Evolutionary conservation across 2,797 vertebrate genomes (phyloP).

Genomic region (Erithacus rubecula): DNA sequence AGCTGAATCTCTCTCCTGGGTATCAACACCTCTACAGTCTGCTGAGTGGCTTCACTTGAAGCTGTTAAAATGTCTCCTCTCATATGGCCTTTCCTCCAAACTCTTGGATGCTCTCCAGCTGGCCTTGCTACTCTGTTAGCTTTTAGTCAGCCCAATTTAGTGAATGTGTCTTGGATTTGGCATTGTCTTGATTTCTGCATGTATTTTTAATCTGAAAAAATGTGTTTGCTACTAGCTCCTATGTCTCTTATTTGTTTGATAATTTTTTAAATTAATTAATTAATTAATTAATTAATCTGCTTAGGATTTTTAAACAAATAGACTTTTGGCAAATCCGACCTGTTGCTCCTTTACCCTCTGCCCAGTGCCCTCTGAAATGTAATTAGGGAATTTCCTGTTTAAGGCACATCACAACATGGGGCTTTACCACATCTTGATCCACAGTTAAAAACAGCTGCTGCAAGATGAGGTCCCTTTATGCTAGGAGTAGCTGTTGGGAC

Average conservation of each 20-base stretch:
- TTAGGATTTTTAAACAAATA: background rate
- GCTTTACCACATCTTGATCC: background rate
- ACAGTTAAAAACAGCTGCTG: background rate
- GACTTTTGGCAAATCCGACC: background rate
- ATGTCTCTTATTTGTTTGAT: background rate
- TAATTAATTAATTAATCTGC: background rate
- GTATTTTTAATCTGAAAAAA: background rate
- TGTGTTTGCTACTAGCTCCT: background rate
- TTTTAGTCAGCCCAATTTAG: slow-evolving; percentile 14
- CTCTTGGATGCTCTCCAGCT: slow-evolving; percentile 20
- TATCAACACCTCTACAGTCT: background rate
- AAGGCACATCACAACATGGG: background rate
- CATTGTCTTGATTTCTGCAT: background rate
- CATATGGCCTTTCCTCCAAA: background rate
- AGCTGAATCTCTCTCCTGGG: background rate
- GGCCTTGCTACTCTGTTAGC: background rate
- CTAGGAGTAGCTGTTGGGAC: background rate
- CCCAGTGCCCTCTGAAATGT: background rate
- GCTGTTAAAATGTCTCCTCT: slow-evolving; percentile 3
- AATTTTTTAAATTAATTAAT: too few species aligned
- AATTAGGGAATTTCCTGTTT: background rate
- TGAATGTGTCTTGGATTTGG: background rate
- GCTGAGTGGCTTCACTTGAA: background rate
- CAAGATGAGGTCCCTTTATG: background rate
- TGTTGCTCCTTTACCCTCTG: background rate